Evolutionary conservation across 2,797 vertebrate species (phyloP).

Genomic region (Myotis planiceps): DNA sequence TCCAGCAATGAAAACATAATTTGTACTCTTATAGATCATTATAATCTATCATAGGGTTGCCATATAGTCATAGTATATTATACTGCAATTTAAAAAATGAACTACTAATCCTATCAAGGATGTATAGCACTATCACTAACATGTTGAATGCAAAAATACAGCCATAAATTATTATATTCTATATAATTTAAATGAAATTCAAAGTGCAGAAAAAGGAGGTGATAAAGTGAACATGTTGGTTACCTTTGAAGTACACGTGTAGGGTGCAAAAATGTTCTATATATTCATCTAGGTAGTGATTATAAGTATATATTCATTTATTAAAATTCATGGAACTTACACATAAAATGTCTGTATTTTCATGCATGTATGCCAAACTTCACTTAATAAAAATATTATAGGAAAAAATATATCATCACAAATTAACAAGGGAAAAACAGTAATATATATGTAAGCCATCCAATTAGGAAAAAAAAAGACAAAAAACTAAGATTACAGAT

Average conservation of each 20-base stretch:
- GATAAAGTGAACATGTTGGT: neutral
- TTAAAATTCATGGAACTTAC: neutral
- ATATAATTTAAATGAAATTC: conserved; percentile 14
- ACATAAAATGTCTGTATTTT: neutral
- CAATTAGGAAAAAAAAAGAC: neutral
- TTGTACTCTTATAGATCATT: neutral
- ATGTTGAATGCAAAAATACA: neutral
- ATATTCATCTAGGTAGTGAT: neutral
- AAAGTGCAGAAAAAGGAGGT: neutral
- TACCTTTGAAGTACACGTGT: neutral
- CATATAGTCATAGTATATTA: neutral
- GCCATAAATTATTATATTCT: neutral
- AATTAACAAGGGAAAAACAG: neutral
- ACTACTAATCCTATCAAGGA: neutral
- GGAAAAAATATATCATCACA: neutral
- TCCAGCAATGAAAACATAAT: neutral
- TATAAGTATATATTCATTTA: neutral
- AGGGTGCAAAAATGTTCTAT: neutral
- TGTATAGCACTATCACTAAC: neutral
- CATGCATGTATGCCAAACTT: neutral
- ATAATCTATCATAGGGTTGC: neutral
- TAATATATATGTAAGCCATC: neutral
- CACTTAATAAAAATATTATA: neutral
- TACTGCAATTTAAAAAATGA: neutral
- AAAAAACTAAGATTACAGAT: neutral